These are phyloP conservation scores for Neoaliturus tenellus DNA, from an alignment of 2,888 invertebrate genomes.

Conservation along the genomic window DNA sequence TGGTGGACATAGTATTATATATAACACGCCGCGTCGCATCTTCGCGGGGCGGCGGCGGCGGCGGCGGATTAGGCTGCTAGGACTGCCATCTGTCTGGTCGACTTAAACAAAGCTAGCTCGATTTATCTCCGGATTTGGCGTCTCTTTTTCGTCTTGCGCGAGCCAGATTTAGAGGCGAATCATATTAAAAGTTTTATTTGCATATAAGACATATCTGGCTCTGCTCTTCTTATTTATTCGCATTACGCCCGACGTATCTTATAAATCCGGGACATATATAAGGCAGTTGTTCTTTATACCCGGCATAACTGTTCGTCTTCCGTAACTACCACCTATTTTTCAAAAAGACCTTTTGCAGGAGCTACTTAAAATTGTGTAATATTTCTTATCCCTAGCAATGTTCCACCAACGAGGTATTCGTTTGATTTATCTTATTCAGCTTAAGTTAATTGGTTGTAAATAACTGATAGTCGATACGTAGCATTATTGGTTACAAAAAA, in stretches of 20 bases:
- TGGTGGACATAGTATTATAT: slow-evolving; percentile 28
- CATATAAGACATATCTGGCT: slow-evolving; percentile 52
- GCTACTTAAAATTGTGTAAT: slow-evolving; percentile 59
- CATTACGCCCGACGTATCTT: slow-evolving; percentile 24
- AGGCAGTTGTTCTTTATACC: slow-evolving; percentile 44
- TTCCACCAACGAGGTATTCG: background rate
- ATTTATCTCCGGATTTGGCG: slow-evolving; percentile 53
- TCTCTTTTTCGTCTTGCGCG: slow-evolving; percentile 26
- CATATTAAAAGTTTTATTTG: slow-evolving; percentile 58
- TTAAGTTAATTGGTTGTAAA: no score
- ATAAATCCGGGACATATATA: slow-evolving; percentile 47
- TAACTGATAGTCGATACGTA: no score
- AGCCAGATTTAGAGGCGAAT: slow-evolving; percentile 48
- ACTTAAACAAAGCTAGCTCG: slow-evolving; percentile 51
- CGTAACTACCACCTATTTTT: slow-evolving; percentile 49
- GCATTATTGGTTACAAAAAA: no score
- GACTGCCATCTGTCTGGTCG: slow-evolving; percentile 28
- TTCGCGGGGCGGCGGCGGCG: slow-evolving; percentile 13
- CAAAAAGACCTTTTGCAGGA: slow-evolving; percentile 44
- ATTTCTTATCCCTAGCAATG: slow-evolving; percentile 7
- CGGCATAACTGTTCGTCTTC: slow-evolving; percentile 39
- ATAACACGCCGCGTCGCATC: slow-evolving; percentile 47
- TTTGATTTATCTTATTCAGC: background rate
- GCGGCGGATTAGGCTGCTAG: slow-evolving; percentile 24
- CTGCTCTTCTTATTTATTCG: slow-evolving; percentile 42